Base-by-base conservation (phyloP, 1,140 invertebrate species). In the Homarus americanus region DNA sequence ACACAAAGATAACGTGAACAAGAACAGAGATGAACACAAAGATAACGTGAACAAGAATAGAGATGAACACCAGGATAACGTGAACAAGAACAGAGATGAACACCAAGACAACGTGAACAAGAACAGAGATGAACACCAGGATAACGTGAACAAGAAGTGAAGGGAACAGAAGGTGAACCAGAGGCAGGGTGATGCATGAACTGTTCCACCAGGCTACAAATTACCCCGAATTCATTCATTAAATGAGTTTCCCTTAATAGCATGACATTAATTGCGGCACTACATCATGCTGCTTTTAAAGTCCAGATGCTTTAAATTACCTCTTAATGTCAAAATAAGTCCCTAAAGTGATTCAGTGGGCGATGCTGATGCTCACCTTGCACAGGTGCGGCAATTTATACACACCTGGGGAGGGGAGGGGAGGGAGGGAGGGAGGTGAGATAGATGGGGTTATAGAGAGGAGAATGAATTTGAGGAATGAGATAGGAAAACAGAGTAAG, bases 281-380 rank as follows among this genome's bases (percentile, higher is more conserved):
- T 87, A 79, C 53, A 79, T 87, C 85, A 87, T 79, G 34, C 58
- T 87, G 75, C 75, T 87, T 87, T 87, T 87, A 87, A 87, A 87
- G 76, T 79, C 75, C 72, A 58, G 53, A 76, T 87, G 75, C 85
- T 53, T 87, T 87, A 87, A 87, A 87, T 87, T 87, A 87, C 85
- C 75, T 53, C 85, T 53, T 49, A 40, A 79, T 87, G 85, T 87
- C 85, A 87, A 87, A 87, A 72, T 86, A 87, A 87, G 85, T 78
- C 85, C 49, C 72, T 66, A 63, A 87, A 79, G 75, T 87, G 85
- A 87, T 87, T 53, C 38, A 87, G n/a, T 38, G 76, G 9, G 53
- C 53, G 53, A 2, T 58, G 63, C 63, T 66, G 2, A 2, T n/a
- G 63, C 63, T 66, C 53, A 32, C 63, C 63, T 66, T n/a, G 53